Conservation (phyloP, 2,888 invertebrate genomes). For the Lycocerus yunnanus region DNA sequence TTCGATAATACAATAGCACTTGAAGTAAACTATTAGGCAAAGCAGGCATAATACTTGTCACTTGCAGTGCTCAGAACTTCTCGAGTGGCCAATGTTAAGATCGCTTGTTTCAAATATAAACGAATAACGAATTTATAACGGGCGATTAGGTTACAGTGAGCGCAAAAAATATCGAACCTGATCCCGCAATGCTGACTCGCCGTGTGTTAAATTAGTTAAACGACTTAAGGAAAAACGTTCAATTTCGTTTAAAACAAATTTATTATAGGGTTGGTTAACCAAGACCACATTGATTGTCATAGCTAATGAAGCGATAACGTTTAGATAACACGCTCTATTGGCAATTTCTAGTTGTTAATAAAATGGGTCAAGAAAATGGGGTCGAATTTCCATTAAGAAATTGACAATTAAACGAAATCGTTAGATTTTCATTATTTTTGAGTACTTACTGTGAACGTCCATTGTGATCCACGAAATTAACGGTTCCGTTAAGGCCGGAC, state of each 20-base stretch:
- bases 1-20: neutral
- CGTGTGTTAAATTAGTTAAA: neutral
- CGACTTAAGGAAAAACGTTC: neutral
- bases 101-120: neutral
- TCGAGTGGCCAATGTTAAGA: constrained; percentile 25
- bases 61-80: constrained; percentile 23
- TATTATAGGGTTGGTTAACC: constrained; percentile 15
- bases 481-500: constrained; percentile 68
- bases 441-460: constrained; percentile 73
- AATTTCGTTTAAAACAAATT: neutral
- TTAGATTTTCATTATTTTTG: neutral
- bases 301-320: constrained; percentile 24
- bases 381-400: neutral
- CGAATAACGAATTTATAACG: neutral
- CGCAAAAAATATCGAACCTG: neutral
- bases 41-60: constrained; percentile 28
- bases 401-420: neutral
- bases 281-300: constrained; percentile 9
- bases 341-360: constrained; percentile 11
- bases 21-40: neutral
- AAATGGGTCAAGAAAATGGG: constrained; percentile 7
- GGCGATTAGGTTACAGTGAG: neutral
- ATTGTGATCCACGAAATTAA: constrained; percentile 65
- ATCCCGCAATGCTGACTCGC: neutral
- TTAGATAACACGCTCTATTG: constrained; percentile 22